Evolutionary conservation across 2,113 vertebrate genomes (phyloP).

Genomic region (Gallinago jamesoni): DNA sequence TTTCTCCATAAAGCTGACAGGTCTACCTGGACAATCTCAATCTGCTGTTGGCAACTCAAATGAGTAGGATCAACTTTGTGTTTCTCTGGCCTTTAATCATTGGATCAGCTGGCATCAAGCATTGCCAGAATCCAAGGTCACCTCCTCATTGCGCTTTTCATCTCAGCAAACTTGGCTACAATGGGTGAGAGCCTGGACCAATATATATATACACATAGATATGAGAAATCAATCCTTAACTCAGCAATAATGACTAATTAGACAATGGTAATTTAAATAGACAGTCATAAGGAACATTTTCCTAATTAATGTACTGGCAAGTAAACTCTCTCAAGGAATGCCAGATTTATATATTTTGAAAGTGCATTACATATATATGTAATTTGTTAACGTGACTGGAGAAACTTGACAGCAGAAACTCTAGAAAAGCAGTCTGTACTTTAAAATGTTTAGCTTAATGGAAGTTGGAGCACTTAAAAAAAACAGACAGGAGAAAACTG

Average conservation of each 20-base stretch:
- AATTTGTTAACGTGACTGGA: neutral
- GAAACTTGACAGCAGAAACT: slow-evolving; percentile 22
- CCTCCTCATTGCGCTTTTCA: neutral
- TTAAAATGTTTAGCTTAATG: neutral
- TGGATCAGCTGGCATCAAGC: neutral
- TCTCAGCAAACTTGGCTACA: neutral
- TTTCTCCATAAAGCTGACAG: neutral
- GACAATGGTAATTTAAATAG: slow-evolving; percentile 23
- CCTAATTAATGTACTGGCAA: slow-evolving; percentile 45
- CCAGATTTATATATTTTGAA: neutral
- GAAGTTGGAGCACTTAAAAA: neutral
- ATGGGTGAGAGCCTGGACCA: neutral
- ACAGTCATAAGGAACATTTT: slow-evolving; percentile 20
- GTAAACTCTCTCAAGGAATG: slow-evolving; percentile 18
- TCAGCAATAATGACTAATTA: slow-evolving; percentile 39
- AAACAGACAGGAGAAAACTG: neutral
- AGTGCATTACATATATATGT: neutral
- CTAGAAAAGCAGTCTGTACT: neutral
- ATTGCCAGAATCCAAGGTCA: neutral
- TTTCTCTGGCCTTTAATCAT: neutral
- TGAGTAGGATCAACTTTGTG: neutral
- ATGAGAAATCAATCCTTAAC: slow-evolving; percentile 54
- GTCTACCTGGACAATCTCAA: neutral
- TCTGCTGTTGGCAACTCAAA: neutral
- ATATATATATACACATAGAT: neutral